These are phyloP conservation scores for Tapirus terrestris DNA, from an alignment of 2,113 vertebrate genomes.

Conservation along the genomic window DNA sequence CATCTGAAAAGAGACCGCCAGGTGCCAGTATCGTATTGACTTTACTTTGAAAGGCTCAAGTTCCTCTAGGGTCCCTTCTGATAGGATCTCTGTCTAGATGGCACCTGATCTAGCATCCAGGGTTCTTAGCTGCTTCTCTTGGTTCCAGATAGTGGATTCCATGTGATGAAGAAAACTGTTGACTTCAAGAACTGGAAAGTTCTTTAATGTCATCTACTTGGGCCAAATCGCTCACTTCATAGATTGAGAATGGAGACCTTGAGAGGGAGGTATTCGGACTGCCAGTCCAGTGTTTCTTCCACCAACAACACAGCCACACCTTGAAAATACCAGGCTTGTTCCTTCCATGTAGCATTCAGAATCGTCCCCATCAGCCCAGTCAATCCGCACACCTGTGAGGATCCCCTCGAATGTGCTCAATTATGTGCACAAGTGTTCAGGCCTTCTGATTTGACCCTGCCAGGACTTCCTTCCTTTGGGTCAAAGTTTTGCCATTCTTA, in stretches of 20 bases:
- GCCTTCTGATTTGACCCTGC: background rate
- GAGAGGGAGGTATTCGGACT: background rate
- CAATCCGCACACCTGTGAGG: accelerated
- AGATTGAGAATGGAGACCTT: background rate
- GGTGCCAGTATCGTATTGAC: background rate
- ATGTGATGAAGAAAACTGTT: too few species aligned
- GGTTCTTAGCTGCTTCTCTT: background rate
- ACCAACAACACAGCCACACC: too few species aligned
- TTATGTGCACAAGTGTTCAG: accelerated
- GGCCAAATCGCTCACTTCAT: background rate
- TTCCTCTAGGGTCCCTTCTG: background rate
- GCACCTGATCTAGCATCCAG: background rate
- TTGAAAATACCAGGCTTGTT: accelerated
- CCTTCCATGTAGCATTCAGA: background rate
- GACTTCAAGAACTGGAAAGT: background rate
- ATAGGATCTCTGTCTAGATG: background rate
- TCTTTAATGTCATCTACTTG: background rate
- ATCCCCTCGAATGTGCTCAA: background rate
- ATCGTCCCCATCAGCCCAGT: background rate
- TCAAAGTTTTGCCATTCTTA: background rate
- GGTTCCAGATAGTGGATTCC: background rate
- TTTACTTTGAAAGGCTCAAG: background rate
- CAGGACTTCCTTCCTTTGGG: background rate
- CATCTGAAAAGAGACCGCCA: background rate
- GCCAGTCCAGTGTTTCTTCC: background rate